Base-by-base conservation (phyloP, 2,888 invertebrate genomes). In the Drosophila paranaensis region DNA sequence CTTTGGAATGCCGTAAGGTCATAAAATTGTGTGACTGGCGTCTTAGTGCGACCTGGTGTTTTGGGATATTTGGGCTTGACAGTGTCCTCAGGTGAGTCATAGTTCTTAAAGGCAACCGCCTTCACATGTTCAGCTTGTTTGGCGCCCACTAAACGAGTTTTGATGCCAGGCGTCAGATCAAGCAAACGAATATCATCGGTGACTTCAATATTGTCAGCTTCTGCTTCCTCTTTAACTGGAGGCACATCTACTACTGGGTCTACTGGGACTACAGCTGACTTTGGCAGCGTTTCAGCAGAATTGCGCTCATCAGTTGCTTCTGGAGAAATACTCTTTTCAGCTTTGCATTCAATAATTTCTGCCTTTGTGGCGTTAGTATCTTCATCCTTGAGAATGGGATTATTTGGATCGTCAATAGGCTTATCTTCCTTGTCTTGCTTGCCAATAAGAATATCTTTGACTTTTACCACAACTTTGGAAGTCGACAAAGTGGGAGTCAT, bases 41-140 rank as follows among this genome's bases (percentile, higher is more conserved):
- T 9, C 16, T 6, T 27, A 2, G 30, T 0, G 5, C 77, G 73
- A 0, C 71, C 77, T 14, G 91, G 91, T 6, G 91, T 91, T 68
- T 84, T 91, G 6, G 88, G 91, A 71, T 82, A 91, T 27, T 60
- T 71, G 5, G 6, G 71, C 57, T 90, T 90, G 0, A 40, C 54
- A 5, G n/a, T 37, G 5, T 75, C 67, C 16, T 79, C 81, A 4
- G 62, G 71, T 5, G 45, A 51, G 10, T 57, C 53, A 8, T 58
- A 61, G 1, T 63, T 61, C 60, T 60, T 51, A n/a, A 92, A 92
- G 3, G 42, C 67, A 0, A 92, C 91, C 5, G 54, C 20, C 42
- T 63, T 73, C 1, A 30, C 61, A n/a, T 39, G 60, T 6, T 74
- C 71, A 2, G 64, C 35, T 0, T 20, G 42, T 9, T 20, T 27